These are phyloP conservation scores for Coenonympha arcania DNA, from an alignment of 2,888 invertebrate species.

Conservation along the genomic window DNA sequence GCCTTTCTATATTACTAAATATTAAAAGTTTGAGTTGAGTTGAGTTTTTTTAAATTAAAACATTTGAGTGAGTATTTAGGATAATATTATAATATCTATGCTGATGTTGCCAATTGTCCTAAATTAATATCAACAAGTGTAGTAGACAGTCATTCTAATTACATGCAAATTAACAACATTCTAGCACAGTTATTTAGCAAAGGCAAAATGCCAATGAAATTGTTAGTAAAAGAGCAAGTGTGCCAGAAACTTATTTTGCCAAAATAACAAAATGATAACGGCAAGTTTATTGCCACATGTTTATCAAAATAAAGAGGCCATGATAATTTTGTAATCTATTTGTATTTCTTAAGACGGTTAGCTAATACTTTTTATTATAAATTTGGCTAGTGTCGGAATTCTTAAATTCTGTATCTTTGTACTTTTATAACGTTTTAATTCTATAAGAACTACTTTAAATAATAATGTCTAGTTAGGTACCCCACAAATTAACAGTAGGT, in stretches of 20 bases:
- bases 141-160: conserved; percentile 1
- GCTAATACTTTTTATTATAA: background rate
- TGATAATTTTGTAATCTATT: conserved; percentile 12
- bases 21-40: too few relatives aligned
- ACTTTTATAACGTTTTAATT: too few relatives aligned
- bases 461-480: too few relatives aligned
- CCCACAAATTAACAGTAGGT: too few relatives aligned
- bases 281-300: conserved; percentile 10
- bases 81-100: too few relatives aligned
- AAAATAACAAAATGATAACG: conserved; percentile 12
- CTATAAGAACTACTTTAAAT: too few relatives aligned
- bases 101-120: background rate
- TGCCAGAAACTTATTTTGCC: conserved; percentile 13
- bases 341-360: background rate
- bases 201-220: conserved; percentile 20
- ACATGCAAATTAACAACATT: conserved; percentile 16
- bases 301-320: conserved; percentile 23
- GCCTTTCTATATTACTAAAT: too few relatives aligned
- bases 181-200: conserved; percentile 14
- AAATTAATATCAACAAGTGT: background rate
- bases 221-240: conserved; percentile 5
- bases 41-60: too few relatives aligned
- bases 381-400: background rate
- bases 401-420: background rate
- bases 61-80: too few relatives aligned